Evolutionary conservation across 2,113 vertebrate genomes (phyloP).

Genomic region (Oceanodroma tethys): DNA sequence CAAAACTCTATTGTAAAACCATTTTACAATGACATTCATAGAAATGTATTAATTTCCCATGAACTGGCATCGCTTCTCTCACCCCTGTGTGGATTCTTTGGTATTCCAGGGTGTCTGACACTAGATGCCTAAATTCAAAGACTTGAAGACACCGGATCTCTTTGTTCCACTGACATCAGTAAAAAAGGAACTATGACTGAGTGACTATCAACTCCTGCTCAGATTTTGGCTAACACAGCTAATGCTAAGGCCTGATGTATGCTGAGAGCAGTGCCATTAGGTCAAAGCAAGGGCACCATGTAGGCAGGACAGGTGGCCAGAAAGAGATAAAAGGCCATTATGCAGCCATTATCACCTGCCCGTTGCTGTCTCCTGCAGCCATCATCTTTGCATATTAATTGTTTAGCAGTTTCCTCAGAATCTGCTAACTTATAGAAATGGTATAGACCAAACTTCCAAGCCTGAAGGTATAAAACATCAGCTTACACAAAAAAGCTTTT

Average conservation of each 20-base stretch:
- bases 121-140: background rate
- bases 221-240: background rate
- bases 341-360: background rate
- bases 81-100: background rate
- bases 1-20: background rate
- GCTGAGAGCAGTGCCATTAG: background rate
- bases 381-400: background rate
- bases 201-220: background rate
- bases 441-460: background rate
- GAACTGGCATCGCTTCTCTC: background rate
- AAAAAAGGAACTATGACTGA: background rate
- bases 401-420: background rate
- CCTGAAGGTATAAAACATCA: background rate
- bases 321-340: background rate
- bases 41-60: background rate
- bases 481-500: background rate
- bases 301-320: background rate
- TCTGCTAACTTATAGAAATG: background rate
- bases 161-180: background rate
- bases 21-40: background rate
- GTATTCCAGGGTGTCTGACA: background rate
- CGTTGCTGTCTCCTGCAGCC: background rate
- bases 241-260: background rate
- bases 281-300: background rate
- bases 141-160: accelerated